Percentiles rank a stretch among this genome's conserved stretches.
phyloP scores from a whole-genome alignment of 2,113 vertebrate species.

The Brachirus orientalis region DNA sequence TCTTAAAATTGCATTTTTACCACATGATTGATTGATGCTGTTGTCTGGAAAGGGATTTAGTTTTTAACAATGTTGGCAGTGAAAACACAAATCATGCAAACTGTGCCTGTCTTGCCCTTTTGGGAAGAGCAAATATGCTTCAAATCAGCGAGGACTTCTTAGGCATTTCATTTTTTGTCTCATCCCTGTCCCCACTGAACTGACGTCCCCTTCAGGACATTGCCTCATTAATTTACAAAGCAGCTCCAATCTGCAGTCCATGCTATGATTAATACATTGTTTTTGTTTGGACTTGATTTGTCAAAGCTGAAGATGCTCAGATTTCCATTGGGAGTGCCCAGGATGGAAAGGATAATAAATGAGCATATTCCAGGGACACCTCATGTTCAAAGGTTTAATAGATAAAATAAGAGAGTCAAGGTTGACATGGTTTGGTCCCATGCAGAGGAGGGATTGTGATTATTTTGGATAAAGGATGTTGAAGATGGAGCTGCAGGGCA shows the following conservation, averaged over 20 bases:
- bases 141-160: slow-evolving; percentile 27
- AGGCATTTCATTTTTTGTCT: slow-evolving; percentile 16
- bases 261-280: slow-evolving; percentile 18
- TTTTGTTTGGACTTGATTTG: slow-evolving; percentile 7
- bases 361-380: too few relatives aligned
- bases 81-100: slow-evolving; percentile 10
- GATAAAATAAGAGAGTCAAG: too few relatives aligned
- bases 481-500: too few relatives aligned
- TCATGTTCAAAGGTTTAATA: too few relatives aligned
- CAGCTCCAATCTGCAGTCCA: slow-evolving; percentile 31
- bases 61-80: background rate
- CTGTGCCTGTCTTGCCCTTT: slow-evolving; percentile 7
- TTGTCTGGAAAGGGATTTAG: background rate
- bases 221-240: slow-evolving; percentile 19
- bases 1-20: slow-evolving; percentile 12
- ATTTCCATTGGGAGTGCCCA: too few relatives aligned
- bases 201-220: slow-evolving; percentile 52
- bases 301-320: background rate
- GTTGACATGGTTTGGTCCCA: too few relatives aligned
- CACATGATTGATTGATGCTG: slow-evolving; percentile 14
- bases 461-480: too few relatives aligned
- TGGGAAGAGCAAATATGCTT: slow-evolving; percentile 40
- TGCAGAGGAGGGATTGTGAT: too few relatives aligned
- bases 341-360: too few relatives aligned
- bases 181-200: slow-evolving; percentile 42